Evolutionary conservation across 2,888 invertebrate species (phyloP), one percentile per base, ranked within the genome.

Genomic region (Empis livida): DNA sequence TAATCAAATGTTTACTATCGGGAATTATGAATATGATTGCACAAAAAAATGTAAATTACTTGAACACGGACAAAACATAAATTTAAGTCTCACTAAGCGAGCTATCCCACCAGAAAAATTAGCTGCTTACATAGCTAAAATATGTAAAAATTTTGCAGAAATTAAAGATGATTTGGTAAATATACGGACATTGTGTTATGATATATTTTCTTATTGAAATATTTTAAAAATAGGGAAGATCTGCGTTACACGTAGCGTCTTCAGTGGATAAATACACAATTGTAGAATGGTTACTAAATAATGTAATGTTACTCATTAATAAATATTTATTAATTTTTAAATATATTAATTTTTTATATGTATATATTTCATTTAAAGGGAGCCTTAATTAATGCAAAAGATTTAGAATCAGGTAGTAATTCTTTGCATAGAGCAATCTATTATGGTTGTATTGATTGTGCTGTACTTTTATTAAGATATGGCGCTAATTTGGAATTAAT

Each of bases 351-450:
- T n/a, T n/a, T n/a, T n/a, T n/a, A n/a, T n/a, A n/a, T n/a, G n/a
- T n/a, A n/a, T n/a, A n/a, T n/a, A n/a, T n/a, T n/a, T n/a, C n/a
- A n/a, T 27, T 23, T 15, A 5, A 15, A 63, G 60, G 68, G 67
- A n/a, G 63, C 68, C 2, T 52, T 56, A 32, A 59, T 67, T 13
- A 63, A 63, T 45, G 55, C 57, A 1, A 61, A 59, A 14, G 69
- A 68, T 31, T 57, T 46, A 31, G 68, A 68, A 43, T 79, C 79
- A 1, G 80, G 82, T 47, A 70, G 85, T 66, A 89, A 87, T 10
- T 78, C 91, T 0, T 68, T 92, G 20, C 92, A 92, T 62, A 71
- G 86, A 45, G 82, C 87, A 52, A 70, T 90, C 17, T 88, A 83
- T 64, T 88, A 88, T 67, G 91, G 91, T 1, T 84, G 88, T 58